Evolutionary conservation across 1,140 invertebrate genomes (phyloP), one percentile per base, ranked within the genome.

Genomic region (Apocrypta bakeri): DNA sequence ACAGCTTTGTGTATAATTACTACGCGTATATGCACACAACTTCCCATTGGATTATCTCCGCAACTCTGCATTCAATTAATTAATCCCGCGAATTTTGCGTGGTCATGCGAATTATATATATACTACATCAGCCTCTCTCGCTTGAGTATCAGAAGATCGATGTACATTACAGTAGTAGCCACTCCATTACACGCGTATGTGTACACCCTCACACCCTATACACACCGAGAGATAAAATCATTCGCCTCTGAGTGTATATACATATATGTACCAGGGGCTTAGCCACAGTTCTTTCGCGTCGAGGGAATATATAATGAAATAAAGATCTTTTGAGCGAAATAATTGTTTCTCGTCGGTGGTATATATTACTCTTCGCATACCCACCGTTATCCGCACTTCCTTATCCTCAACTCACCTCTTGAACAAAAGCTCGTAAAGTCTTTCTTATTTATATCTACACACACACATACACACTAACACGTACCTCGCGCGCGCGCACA

Each of bases 201-300:
- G n/a, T n/a, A n/a, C n/a, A n/a, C n/a, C n/a, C n/a, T n/a, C n/a
- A n/a, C n/a, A n/a, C n/a, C n/a, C n/a, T n/a, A n/a, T n/a, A n/a
- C n/a, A n/a, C n/a, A n/a, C n/a, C n/a, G n/a, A n/a, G n/a, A n/a
- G 68, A 79, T 79, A 79, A 61, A 72, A 79, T 72, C 78, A 25
- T 29, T 24, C 75, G 12, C 33, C 21, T 9, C 25, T 37, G 9
- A 17, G 25, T 33, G 27, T 9, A 9, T 76, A 76, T 8, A 27
- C 1, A 4, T 11, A 1, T 25, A n/a, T n/a, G n/a, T 11, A n/a
- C n/a, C n/a, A n/a, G n/a, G n/a, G n/a, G n/a, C n/a, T n/a, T n/a
- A n/a, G n/a, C n/a, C n/a, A n/a, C n/a, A n/a, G n/a, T n/a, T n/a
- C n/a, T n/a, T n/a, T n/a, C n/a, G n/a, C n/a, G n/a, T n/a, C n/a